phyloP scores from a whole-genome alignment of 1,140 invertebrate genomes.

The Drosophila dunni region DNA sequence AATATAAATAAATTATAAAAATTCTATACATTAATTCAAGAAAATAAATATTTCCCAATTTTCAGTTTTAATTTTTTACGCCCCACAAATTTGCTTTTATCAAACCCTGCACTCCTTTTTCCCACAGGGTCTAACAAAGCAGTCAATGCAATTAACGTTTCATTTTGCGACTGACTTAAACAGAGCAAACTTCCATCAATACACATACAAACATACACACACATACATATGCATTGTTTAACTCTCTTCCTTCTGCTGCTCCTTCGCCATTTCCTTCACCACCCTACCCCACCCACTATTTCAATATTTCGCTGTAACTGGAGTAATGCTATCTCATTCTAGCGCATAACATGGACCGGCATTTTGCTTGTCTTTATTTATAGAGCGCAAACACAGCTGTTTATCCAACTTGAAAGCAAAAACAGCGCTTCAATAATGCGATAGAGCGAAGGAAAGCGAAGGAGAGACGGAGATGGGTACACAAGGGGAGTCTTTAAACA shows the following conservation, averaged over 20 bases:
- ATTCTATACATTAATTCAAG: too few relatives aligned
- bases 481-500: not conserved
- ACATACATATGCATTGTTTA: not conserved
- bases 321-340: too few relatives aligned
- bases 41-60: too few relatives aligned
- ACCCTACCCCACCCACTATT: too few relatives aligned
- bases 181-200: slow-evolving; percentile 15
- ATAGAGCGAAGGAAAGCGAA: slow-evolving; percentile 2
- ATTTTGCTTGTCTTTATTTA: slow-evolving; percentile 75
- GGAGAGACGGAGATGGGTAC: not conserved
- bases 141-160: slow-evolving; percentile 66
- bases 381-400: slow-evolving; percentile 77
- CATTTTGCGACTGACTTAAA: slow-evolving; percentile 21
- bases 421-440: slow-evolving; percentile 49
- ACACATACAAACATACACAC: too few relatives aligned
- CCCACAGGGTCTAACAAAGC: slow-evolving; percentile 29
- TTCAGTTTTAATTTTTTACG: too few relatives aligned
- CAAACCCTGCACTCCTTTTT: too few relatives aligned
- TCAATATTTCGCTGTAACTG: too few relatives aligned
- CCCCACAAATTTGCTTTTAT: too few relatives aligned
- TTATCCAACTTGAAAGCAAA: slow-evolving; percentile 48
- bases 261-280: too few relatives aligned
- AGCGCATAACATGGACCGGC: slow-evolving; percentile 52
- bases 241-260: too few relatives aligned
- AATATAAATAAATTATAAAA: too few relatives aligned